Percentiles rank a stretch among this genome's conserved stretches.
Evolutionary conservation across 2,888 invertebrate species (phyloP).

Genomic region (Hedychridium roseum): DNA sequence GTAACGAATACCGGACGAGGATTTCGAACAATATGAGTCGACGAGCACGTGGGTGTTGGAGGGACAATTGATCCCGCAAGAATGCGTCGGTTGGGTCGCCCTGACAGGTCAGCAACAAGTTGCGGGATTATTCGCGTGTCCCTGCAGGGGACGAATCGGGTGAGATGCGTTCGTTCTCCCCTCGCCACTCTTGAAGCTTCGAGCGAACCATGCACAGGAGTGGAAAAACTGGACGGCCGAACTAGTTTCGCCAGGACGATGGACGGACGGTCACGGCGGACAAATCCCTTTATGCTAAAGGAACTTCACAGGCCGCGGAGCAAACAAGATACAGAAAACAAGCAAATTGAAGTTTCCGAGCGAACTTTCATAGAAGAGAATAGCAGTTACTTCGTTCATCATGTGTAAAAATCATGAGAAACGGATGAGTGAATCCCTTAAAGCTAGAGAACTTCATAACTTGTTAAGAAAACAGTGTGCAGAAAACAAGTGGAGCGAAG

Average conservation of each 20-base stretch:
- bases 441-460: too few species aligned
- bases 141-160: too few species aligned
- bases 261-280: conserved; percentile 9
- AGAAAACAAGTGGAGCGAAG: too few species aligned
- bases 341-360: neutral
- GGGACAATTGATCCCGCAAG: conserved; percentile 1
- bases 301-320: too few species aligned
- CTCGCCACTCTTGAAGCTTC: too few species aligned
- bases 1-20: neutral
- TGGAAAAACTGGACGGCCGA: conserved; percentile 55
- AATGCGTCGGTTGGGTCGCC: too few species aligned
- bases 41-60: neutral
- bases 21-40: neutral
- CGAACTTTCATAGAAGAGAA: neutral
- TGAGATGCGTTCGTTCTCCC: too few species aligned
- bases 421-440: too few species aligned
- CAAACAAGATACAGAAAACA: too few species aligned
- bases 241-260: conserved; percentile 53
- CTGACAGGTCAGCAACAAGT: conserved; percentile 47
- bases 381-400: neutral
- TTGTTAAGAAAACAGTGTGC: too few species aligned
- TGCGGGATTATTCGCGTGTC: conserved; percentile 40
- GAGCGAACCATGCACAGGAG: conserved; percentile 35
- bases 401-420: too few species aligned
- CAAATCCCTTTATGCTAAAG: conserved; percentile 6